A percentile compares a stretch with the other conserved stretches of the same genome.
phyloP scores from a whole-genome alignment of 2,113 vertebrate species.

The Odobenus rosmarus region DNA sequence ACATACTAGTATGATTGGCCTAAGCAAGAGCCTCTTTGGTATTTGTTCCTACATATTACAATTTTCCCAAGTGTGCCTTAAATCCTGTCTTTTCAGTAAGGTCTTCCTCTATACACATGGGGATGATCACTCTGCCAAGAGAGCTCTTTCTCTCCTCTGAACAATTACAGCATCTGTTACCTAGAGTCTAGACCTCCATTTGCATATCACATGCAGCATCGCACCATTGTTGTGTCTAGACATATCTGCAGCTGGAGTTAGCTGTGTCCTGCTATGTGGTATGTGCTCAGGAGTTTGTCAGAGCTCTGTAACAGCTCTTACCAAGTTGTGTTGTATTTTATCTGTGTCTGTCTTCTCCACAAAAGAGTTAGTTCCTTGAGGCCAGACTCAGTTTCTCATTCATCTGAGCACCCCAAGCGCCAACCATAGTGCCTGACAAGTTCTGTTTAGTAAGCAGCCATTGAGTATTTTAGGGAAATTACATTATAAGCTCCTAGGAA shows the following conservation, averaged over 20 bases:
- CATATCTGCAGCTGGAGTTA: neutral
- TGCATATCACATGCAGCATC: no score
- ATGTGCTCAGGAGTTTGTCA: accelerated
- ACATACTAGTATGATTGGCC: neutral
- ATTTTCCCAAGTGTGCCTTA: neutral
- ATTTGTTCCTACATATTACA: neutral
- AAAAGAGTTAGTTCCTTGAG: neutral
- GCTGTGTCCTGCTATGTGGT: neutral
- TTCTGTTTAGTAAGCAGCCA: neutral
- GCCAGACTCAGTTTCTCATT: neutral
- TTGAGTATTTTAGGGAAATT: neutral
- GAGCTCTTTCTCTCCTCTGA: neutral
- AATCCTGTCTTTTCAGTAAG: neutral
- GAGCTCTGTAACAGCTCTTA: neutral
- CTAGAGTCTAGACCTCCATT: neutral
- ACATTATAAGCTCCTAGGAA: neutral
- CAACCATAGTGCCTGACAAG: neutral
- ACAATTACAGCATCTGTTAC: neutral
- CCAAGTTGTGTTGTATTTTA: neutral
- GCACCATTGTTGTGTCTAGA: accelerated
- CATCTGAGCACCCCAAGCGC: neutral
- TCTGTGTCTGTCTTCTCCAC: neutral
- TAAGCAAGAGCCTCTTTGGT: neutral
- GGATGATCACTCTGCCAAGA: neutral
- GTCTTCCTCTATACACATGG: neutral